Conservation (phyloP, 2,797 vertebrate species). For the Myiothlypis chrysogaster region DNA sequence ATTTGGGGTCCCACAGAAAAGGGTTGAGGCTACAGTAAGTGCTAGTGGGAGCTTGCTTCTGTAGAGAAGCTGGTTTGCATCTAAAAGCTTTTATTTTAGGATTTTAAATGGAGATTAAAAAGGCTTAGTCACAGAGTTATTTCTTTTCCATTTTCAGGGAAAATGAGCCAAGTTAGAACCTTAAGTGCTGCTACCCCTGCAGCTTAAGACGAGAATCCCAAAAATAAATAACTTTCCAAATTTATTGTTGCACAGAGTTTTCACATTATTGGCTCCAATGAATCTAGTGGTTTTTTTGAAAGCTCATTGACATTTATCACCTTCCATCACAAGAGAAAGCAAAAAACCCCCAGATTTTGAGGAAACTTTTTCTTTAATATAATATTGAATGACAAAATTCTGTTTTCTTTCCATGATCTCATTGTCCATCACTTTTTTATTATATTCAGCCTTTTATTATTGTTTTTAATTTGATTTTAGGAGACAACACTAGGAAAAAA, state of each 20-base stretch:
- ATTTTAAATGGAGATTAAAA: neutral
- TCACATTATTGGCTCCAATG: neutral
- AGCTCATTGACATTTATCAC: neutral
- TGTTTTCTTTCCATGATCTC: neutral
- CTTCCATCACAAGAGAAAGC: neutral
- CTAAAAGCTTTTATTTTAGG: neutral
- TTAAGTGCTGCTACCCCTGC: neutral
- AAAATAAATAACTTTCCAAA: neutral
- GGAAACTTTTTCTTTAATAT: neutral
- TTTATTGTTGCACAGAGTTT: neutral
- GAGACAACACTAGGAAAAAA: neutral
- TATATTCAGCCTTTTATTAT: neutral
- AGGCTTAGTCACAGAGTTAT: neutral
- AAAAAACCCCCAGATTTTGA: neutral
- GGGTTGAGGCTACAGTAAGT: neutral
- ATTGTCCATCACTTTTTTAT: neutral
- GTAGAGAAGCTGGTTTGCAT: neutral
- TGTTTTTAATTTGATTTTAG: neutral
- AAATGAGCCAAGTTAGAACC: accelerated
- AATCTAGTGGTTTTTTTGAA: neutral
- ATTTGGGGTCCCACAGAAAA: neutral
- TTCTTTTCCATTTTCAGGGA: conserved; percentile 7
- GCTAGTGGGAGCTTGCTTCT: neutral
- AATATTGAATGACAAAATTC: neutral
- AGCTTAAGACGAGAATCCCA: neutral